These are phyloP conservation scores for Eretmocerus hayati DNA, from an alignment of 2,888 invertebrate species.

Conservation along the genomic window DNA sequence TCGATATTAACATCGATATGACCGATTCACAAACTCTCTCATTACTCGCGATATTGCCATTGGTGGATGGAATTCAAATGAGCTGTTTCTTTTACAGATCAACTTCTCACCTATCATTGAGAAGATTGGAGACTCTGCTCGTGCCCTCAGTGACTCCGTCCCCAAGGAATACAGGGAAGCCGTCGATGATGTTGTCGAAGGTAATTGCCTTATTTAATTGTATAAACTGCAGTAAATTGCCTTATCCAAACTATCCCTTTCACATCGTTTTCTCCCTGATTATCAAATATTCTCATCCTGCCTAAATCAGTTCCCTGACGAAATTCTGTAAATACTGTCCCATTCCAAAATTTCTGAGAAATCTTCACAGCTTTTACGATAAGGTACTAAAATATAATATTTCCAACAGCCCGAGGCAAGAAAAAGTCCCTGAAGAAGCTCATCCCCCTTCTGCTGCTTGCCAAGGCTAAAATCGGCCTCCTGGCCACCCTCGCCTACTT, in stretches of 20 bases:
- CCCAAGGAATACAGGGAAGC: slow-evolving; percentile 53
- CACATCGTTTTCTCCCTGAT: no score
- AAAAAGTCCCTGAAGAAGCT: slow-evolving; percentile 53
- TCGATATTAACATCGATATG: no score
- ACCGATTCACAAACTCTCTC: no score
- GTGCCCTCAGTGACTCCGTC: slow-evolving; percentile 50
- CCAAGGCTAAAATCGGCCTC: slow-evolving; percentile 55
- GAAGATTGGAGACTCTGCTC: slow-evolving; percentile 43
- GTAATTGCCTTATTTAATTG: slow-evolving; percentile 28
- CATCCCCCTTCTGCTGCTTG: slow-evolving; percentile 53
- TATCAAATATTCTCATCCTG: background rate
- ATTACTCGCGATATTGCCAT: no score
- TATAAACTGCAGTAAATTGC: no score
- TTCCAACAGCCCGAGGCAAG: slow-evolving; percentile 55
- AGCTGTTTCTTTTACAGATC: slow-evolving; percentile 31
- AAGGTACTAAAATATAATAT: no score
- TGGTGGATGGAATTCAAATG: no score
- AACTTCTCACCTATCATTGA: slow-evolving; percentile 43
- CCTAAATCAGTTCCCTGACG: background rate
- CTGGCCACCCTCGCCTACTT: slow-evolving; percentile 53
- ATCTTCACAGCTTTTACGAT: background rate
- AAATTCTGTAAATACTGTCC: no score
- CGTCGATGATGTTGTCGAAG: slow-evolving; percentile 54
- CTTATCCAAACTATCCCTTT: no score
- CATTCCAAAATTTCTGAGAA: background rate